Evolutionary conservation across 2,888 invertebrate species (phyloP).

Genomic region (Sarcophaga rosellei): DNA sequence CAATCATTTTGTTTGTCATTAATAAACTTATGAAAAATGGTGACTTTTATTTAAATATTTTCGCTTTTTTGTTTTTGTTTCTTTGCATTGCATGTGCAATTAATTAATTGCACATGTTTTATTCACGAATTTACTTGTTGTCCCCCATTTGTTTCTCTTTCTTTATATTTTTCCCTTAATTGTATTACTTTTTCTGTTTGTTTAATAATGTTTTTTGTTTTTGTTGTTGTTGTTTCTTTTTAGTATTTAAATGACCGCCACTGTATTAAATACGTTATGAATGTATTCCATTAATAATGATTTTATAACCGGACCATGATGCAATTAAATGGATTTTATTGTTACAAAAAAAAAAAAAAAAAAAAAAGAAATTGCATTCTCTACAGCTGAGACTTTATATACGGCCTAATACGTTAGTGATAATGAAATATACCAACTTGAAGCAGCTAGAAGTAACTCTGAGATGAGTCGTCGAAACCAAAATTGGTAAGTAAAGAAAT

Average conservation of each 20-base stretch:
- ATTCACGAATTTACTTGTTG: conserved; percentile 34
- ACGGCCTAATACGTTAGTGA: background rate
- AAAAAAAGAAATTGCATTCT: background rate
- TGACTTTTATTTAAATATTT: background rate
- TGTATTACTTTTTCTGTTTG: background rate
- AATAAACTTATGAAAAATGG: background rate
- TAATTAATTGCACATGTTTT: conserved; percentile 56
- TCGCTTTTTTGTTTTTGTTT: conserved; percentile 21
- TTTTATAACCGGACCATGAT: conserved; percentile 46
- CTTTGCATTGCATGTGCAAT: conserved; percentile 11
- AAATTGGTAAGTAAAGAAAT: too few species aligned
- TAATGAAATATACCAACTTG: too few species aligned
- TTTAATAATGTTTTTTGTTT: background rate
- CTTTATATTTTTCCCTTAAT: conserved; percentile 8
- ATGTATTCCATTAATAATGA: conserved; percentile 49
- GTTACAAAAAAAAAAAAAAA: background rate
- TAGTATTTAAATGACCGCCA: conserved; percentile 33
- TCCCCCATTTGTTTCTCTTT: background rate
- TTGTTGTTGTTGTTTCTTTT: background rate
- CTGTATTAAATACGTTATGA: conserved; percentile 7
- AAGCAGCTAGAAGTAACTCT: too few species aligned
- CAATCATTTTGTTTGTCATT: background rate
- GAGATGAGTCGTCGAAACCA: too few species aligned
- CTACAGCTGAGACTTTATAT: background rate
- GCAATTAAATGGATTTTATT: conserved; percentile 43